Base-by-base conservation (phyloP, 2,113 vertebrate species). In the Heteronetta atricapilla region DNA sequence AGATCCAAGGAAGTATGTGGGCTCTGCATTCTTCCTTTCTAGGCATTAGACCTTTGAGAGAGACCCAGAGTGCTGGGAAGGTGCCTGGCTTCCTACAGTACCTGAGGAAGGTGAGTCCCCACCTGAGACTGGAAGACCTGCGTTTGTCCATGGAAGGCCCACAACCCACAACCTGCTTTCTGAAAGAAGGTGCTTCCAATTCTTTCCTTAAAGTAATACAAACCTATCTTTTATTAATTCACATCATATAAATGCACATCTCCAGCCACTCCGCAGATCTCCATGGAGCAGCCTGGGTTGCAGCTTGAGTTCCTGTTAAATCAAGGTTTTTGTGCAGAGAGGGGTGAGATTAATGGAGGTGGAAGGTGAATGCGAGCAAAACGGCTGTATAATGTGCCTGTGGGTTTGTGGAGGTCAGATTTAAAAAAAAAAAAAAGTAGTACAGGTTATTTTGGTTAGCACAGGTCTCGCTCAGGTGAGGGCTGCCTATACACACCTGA, bases 1-100 rank as follows among this genome's bases (percentile, higher is more conserved):
- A 29, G 29, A 52, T 16, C 60, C 42, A 52, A 44, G 69, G 64
- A 64, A 34, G 34, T 19, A 28, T 3, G 3, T n/a, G 58, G 52
- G 17, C 17, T 88, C 80, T 88, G 36, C 36, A 28, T 29, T 13
- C 33, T 63, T 42, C 17, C 15, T 42, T 93, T 81, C 28, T 16
- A 23, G 59, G 14, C 8, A n/a, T 5, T 0, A 52, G 44, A 13
- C 12, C 11, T 64, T 72, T 0, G 2, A 34, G 70, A 33, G 53
- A 40, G 8, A 42, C 10, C 6, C 58, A 56, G 10, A 16, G 22
- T 5, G 28, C 34, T 29, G 38, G 52, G 42, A 19, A 26, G 23
- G 28, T n/a, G 10, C 40, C 56, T 86, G 74, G 28, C 20, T 78
- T 33, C 23, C 1, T 2, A 6, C 10, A 60, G 33, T 16, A 66